A percentile compares a stretch with the other conserved stretches of the same genome.
These are phyloP conservation scores for Hippolais icterina DNA, from an alignment of 2,113 vertebrate species.

Conservation along the genomic window DNA sequence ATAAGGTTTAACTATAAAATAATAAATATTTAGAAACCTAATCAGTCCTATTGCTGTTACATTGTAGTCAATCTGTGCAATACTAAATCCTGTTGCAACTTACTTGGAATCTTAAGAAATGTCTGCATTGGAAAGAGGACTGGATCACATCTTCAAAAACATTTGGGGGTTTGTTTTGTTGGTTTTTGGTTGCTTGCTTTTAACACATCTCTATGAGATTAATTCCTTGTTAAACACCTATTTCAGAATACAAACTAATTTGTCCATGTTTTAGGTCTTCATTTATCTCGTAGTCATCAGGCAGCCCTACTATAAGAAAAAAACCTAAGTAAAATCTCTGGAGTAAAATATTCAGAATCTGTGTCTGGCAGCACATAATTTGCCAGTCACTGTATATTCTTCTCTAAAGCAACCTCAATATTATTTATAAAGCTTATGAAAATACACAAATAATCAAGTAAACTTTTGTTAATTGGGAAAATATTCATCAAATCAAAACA, in stretches of 20 bases:
- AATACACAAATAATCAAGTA: not conserved
- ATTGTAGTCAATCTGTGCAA: not conserved
- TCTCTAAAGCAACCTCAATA: not conserved
- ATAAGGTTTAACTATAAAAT: not conserved
- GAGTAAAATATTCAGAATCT: not conserved
- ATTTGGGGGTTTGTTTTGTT: rapidly evolving
- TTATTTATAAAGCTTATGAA: not conserved
- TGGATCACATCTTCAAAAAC: not conserved
- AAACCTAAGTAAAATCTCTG: not conserved
- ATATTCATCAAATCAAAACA: not conserved
- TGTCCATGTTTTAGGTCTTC: not conserved
- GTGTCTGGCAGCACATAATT: not conserved
- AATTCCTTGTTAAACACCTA: not conserved
- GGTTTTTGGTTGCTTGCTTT: rapidly evolving
- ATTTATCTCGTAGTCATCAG: not conserved
- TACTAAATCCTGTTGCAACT: not conserved
- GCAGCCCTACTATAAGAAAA: not conserved
- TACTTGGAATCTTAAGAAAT: not conserved
- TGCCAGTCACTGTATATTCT: not conserved
- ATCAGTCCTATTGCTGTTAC: not conserved
- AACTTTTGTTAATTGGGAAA: not conserved
- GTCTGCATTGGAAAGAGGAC: not conserved
- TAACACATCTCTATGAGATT: not conserved
- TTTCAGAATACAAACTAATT: not conserved
- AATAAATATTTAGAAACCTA: not conserved